These are phyloP conservation scores for Neoscelio sp. DNA, from an alignment of 2,888 invertebrate genomes.

Conservation along the genomic window DNA sequence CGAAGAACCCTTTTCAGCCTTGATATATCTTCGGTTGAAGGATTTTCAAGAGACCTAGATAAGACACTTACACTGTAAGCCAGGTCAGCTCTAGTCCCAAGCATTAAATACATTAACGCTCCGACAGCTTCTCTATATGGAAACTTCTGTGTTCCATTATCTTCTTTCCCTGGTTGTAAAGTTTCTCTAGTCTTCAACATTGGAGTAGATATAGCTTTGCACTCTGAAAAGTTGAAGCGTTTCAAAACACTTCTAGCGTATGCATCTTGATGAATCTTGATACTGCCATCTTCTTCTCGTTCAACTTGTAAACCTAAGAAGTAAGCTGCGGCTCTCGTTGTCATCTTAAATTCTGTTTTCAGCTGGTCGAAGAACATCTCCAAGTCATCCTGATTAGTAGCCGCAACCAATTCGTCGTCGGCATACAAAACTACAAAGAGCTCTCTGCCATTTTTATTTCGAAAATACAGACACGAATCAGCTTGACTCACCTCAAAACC, in stretches of 20 bases:
- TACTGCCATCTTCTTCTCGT: slow-evolving; percentile 6
- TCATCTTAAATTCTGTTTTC: slow-evolving; percentile 40
- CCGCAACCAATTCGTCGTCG: slow-evolving; percentile 53
- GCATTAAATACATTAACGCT: slow-evolving; percentile 74
- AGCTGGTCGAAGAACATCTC: slow-evolving; percentile 22
- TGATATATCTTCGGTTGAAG: slow-evolving; percentile 68
- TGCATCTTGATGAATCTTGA: slow-evolving; percentile 35
- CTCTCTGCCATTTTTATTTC: slow-evolving; percentile 18
- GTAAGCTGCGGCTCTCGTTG: neutral
- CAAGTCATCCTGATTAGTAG: slow-evolving; percentile 17
- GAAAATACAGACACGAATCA: slow-evolving; percentile 56
- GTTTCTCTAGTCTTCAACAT: slow-evolving; percentile 22
- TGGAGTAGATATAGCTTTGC: slow-evolving; percentile 47
- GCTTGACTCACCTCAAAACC: slow-evolving; percentile 46
- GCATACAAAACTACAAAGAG: slow-evolving; percentile 43
- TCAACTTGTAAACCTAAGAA: slow-evolving; percentile 46
- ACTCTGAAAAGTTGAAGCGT: slow-evolving; percentile 45
- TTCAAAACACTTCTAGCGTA: slow-evolving; percentile 39
- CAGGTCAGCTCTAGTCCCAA: slow-evolving; percentile 72
- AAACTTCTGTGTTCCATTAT: slow-evolving; percentile 25
- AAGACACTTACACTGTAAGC: slow-evolving; percentile 72
- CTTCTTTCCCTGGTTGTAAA: slow-evolving; percentile 45
- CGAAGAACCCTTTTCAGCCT: slow-evolving; percentile 74
- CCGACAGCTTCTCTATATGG: slow-evolving; percentile 72
- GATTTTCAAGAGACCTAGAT: slow-evolving; percentile 70